phyloP scores from a whole-genome alignment of 2,113 vertebrate genomes.

The Neopipo cinnamomea region DNA sequence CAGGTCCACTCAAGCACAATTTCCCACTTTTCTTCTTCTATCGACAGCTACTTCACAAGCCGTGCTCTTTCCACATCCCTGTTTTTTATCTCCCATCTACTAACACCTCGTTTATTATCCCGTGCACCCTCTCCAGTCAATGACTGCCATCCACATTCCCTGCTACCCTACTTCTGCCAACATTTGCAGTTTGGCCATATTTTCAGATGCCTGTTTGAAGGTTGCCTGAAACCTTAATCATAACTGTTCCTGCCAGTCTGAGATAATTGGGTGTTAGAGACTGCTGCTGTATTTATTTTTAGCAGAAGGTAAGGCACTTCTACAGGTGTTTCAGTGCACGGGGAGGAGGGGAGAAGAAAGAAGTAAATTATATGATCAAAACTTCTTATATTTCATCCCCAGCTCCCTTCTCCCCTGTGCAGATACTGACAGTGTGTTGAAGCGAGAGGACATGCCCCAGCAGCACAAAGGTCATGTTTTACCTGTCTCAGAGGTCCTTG shows the following conservation, averaged over 20 bases:
- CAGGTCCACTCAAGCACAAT: background rate
- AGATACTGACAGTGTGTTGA: background rate
- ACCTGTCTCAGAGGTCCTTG: background rate
- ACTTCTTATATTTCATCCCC: background rate
- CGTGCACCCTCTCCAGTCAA: background rate
- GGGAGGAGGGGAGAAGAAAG: background rate
- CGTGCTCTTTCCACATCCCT: background rate
- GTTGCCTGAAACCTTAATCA: conserved; percentile 1
- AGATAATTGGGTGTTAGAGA: conserved; percentile 15
- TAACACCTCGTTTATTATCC: background rate
- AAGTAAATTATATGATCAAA: background rate
- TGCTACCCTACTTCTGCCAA: background rate
- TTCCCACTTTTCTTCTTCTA: background rate
- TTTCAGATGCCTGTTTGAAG: background rate
- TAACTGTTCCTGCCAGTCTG: background rate
- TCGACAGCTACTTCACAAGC: background rate
- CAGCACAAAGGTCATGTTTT: background rate
- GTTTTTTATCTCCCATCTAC: background rate
- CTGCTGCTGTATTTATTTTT: conserved; percentile 12
- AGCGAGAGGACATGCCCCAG: background rate
- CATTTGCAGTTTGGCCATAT: background rate
- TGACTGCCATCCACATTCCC: background rate
- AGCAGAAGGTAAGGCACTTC: background rate
- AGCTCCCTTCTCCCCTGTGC: background rate
- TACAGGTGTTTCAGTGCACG: background rate